Percentiles rank a stretch among this genome's conserved stretches.
These are phyloP conservation scores for Octodonta nipae DNA, from an alignment of 2,888 invertebrate genomes.

Conservation along the genomic window DNA sequence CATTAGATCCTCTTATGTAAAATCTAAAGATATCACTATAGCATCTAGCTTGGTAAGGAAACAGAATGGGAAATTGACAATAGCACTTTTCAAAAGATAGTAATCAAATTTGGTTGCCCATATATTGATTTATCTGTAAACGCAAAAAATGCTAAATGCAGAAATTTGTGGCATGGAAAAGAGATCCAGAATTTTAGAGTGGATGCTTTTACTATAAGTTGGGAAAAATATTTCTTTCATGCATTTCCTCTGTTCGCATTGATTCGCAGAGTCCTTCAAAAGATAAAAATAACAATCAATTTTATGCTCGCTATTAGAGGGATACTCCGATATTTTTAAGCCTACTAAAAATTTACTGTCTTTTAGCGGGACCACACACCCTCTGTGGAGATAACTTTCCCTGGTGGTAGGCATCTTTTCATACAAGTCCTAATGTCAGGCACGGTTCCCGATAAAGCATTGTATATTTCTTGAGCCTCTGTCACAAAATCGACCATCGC, in stretches of 20 bases:
- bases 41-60: constrained; percentile 6
- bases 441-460: background rate
- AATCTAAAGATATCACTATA: constrained; percentile 11
- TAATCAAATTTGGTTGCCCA: constrained; percentile 3
- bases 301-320: background rate
- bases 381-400: background rate
- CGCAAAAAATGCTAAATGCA: constrained; percentile 6
- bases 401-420: background rate
- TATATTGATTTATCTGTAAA: constrained; percentile 9
- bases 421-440: background rate
- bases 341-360: background rate
- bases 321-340: background rate
- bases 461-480: background rate
- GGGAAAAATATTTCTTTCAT: constrained; percentile 8
- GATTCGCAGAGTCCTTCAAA: constrained; percentile 17
- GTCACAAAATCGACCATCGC: background rate
- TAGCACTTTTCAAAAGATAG: background rate
- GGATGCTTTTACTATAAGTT: constrained; percentile 18
- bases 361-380: constrained; percentile 1
- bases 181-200: constrained; percentile 15
- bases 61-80: constrained; percentile 11
- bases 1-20: constrained; percentile 15
- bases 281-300: constrained; percentile 16
- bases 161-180: constrained; percentile 17
- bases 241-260: constrained; percentile 16